Conservation (phyloP, 37 sponge, comb jelly and placozoan species). For the Crambe crambe region DNA sequence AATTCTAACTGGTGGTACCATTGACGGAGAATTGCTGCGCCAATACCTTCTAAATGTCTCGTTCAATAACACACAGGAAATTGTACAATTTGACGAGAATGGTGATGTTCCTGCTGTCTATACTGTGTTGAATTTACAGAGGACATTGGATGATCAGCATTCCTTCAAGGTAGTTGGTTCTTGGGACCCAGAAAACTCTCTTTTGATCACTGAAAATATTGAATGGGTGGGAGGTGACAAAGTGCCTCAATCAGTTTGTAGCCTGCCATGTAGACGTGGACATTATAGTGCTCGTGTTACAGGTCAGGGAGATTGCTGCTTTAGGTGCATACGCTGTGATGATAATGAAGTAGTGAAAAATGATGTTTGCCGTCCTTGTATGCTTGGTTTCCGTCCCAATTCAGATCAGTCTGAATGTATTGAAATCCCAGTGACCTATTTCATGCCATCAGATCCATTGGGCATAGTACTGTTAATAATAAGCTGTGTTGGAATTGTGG, state of each 20-base stretch:
- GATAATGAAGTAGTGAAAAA: slow-evolving; percentile 22
- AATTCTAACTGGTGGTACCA: neutral
- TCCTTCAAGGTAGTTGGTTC: neutral
- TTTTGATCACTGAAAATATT: neutral
- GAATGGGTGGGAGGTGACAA: neutral
- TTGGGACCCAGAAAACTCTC: neutral
- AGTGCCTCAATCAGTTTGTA: slow-evolving; percentile 24
- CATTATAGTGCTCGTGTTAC: slow-evolving; percentile 7
- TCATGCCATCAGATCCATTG: slow-evolving; percentile 21
- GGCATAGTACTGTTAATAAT: slow-evolving; percentile 32
- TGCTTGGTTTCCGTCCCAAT: slow-evolving; percentile 44
- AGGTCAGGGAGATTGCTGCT: slow-evolving; percentile 53
- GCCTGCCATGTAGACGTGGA: slow-evolving; percentile 42
- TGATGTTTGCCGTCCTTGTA: slow-evolving; percentile 41
- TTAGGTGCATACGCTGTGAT: slow-evolving; percentile 62
- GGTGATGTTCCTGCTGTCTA: slow-evolving; percentile 46
- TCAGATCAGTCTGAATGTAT: slow-evolving; percentile 26
- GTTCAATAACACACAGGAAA: neutral
- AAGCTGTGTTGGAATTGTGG: slow-evolving; percentile 32
- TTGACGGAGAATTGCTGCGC: slow-evolving; percentile 30
- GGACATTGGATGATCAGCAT: neutral
- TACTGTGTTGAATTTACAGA: slow-evolving; percentile 44
- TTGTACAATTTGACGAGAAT: slow-evolving; percentile 50
- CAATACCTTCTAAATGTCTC: slow-evolving; percentile 39
- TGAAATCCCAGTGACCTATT: slow-evolving; percentile 18